phyloP scores from a whole-genome alignment of 2,888 invertebrate species.

The Epirrita christyi region DNA sequence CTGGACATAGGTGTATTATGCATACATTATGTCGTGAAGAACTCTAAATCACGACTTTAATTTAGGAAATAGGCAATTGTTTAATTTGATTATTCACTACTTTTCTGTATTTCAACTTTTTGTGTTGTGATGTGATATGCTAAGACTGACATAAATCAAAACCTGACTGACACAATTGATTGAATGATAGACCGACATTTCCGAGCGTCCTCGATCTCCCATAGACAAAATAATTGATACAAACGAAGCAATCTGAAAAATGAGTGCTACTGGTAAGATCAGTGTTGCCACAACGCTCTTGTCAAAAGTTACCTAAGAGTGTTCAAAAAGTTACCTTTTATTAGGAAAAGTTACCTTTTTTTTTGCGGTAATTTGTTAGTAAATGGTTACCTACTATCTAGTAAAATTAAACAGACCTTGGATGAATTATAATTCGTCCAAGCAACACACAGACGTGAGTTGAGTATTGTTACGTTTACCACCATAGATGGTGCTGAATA shows the following conservation, averaged over 20 bases:
- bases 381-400: too few species aligned
- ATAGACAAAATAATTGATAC: constrained; percentile 11
- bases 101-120: constrained; percentile 24
- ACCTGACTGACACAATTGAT: constrained; percentile 7
- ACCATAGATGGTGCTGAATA: too few species aligned
- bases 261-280: too few species aligned
- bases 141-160: constrained; percentile 28
- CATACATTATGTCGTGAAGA: constrained; percentile 19
- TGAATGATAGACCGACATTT: constrained; percentile 6
- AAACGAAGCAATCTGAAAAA: background rate
- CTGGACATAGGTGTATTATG: constrained; percentile 38
- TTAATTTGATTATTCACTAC: background rate
- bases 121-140: constrained; percentile 9
- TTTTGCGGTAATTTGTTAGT: too few species aligned
- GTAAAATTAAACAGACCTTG: too few species aligned
- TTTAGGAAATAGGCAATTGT: constrained; percentile 8
- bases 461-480: too few species aligned
- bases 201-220: constrained; percentile 10
- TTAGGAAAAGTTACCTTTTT: too few species aligned
- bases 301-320: too few species aligned
- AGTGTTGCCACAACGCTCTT: too few species aligned
- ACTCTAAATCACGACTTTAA: constrained; percentile 10
- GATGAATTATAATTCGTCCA: too few species aligned
- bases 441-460: too few species aligned
- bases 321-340: too few species aligned